Percentiles rank a stretch among this genome's conserved stretches.
Conservation (phyloP, 1,140 invertebrate genomes). For the Drosophila tropicalis region DNA sequence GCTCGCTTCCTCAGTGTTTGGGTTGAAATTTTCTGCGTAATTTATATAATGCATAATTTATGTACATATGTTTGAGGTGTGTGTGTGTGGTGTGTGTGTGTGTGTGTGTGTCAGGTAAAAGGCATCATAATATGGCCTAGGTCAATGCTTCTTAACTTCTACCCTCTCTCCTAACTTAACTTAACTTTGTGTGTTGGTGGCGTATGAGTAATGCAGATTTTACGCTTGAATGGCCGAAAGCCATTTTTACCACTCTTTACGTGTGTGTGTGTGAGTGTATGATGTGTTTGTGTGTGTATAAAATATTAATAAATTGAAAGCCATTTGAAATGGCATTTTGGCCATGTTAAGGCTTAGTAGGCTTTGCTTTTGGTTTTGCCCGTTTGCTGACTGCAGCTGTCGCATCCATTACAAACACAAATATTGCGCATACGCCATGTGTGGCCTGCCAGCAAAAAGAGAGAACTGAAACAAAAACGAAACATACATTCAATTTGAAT, state of each 20-base stretch:
- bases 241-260: slow-evolving; percentile 51
- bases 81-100: slow-evolving; percentile 21
- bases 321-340: slow-evolving; percentile 68
- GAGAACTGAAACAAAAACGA: not conserved
- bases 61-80: slow-evolving; percentile 17
- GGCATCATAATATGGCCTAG: slow-evolving; percentile 69
- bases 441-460: slow-evolving; percentile 14
- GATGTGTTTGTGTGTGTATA: slow-evolving; percentile 31
- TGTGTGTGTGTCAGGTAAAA: slow-evolving; percentile 54
- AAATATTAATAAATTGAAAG: slow-evolving; percentile 79
- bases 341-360: slow-evolving; percentile 58
- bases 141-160: slow-evolving; percentile 41
- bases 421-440: slow-evolving; percentile 77
- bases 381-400: slow-evolving; percentile 43
- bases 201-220: slow-evolving; percentile 81
- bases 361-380: slow-evolving; percentile 52
- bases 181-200: slow-evolving; percentile 37
- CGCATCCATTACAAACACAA: slow-evolving; percentile 63
- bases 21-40: slow-evolving; percentile 67
- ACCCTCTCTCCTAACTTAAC: too few relatives aligned
- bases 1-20: not conserved
- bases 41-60: slow-evolving; percentile 75
- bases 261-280: slow-evolving; percentile 25
- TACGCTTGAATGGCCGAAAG: slow-evolving; percentile 77
- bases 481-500: slow-evolving; percentile 27